Evolutionary conservation across 2,888 invertebrate species (phyloP).

Genomic region (Heliconius aoede): DNA sequence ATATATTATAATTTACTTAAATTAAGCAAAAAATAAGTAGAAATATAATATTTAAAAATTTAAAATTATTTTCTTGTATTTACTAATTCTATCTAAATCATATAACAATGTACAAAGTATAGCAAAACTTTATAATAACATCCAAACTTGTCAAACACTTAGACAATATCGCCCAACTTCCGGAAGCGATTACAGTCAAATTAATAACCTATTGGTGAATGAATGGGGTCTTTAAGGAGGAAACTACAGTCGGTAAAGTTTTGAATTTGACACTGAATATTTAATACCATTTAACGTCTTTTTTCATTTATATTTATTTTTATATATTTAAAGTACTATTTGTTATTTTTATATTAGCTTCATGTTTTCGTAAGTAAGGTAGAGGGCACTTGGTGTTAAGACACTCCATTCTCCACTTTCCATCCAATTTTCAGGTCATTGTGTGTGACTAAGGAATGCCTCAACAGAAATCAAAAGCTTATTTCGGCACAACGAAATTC

Average conservation of each 20-base stretch:
- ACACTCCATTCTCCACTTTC: no score
- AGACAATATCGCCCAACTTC: conserved; percentile 22
- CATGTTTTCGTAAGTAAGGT: background rate
- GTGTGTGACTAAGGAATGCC: no score
- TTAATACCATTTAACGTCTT: background rate
- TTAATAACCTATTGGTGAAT: conserved; percentile 29
- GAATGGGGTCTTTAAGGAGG: conserved; percentile 20
- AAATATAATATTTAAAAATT: no score
- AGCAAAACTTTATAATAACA: background rate
- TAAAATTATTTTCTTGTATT: no score
- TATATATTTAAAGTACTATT: background rate
- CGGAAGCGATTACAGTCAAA: conserved; percentile 21
- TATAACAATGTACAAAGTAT: background rate
- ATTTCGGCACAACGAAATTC: no score
- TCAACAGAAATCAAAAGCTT: no score
- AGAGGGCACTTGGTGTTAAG: background rate
- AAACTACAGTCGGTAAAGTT: conserved; percentile 14
- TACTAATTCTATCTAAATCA: background rate
- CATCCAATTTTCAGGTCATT: no score
- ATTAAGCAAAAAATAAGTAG: no score
- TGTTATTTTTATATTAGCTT: background rate
- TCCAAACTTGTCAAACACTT: background rate
- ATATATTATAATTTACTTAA: no score
- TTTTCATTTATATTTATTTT: background rate
- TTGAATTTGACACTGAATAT: conserved; percentile 14